Percentiles rank a stretch among this genome's conserved stretches.
These are phyloP conservation scores for Muricea muricata DNA, from an alignment of 92 coral and sea anemone genomes.

Conservation along the genomic window DNA sequence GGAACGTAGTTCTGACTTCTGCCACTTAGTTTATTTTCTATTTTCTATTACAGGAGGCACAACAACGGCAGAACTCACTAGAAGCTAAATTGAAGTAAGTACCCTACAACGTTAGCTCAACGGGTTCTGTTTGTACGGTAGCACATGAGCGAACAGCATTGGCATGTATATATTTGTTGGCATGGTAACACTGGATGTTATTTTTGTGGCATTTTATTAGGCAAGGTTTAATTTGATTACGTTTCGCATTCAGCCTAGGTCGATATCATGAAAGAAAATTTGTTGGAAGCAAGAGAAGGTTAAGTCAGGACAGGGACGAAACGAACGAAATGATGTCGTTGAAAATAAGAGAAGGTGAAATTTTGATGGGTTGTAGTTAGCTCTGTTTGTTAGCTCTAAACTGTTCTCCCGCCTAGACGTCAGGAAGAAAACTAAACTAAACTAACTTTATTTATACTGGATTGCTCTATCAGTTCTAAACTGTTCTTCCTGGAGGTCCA, in stretches of 20 bases:
- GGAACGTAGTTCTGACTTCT: too few relatives aligned
- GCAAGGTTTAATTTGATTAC: too few relatives aligned
- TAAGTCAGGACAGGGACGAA: slow-evolving; percentile 76
- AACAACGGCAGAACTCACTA: slow-evolving; percentile 67
- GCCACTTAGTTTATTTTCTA: neutral
- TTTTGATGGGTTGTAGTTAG: slow-evolving; percentile 10
- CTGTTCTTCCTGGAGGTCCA: too few relatives aligned
- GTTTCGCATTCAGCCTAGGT: neutral
- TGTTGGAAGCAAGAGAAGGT: slow-evolving; percentile 80
- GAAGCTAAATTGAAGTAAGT: slow-evolving; percentile 75
- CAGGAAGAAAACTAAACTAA: too few relatives aligned
- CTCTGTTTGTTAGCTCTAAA: neutral
- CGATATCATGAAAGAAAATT: slow-evolving; percentile 50
- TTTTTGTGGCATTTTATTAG: too few relatives aligned
- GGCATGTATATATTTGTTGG: neutral
- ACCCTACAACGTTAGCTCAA: too few relatives aligned
- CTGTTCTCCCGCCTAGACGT: too few relatives aligned
- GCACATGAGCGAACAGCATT: too few relatives aligned
- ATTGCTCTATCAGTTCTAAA: too few relatives aligned
- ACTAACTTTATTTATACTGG: too few relatives aligned
- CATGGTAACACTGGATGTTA: too few relatives aligned
- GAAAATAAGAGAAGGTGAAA: slow-evolving; percentile 88
- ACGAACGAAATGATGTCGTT: slow-evolving; percentile 81
- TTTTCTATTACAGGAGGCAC: slow-evolving; percentile 70
- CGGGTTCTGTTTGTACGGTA: too few relatives aligned